Evolutionary conservation across 2,888 invertebrate species (phyloP).

Genomic region (Coenonympha arcania): DNA sequence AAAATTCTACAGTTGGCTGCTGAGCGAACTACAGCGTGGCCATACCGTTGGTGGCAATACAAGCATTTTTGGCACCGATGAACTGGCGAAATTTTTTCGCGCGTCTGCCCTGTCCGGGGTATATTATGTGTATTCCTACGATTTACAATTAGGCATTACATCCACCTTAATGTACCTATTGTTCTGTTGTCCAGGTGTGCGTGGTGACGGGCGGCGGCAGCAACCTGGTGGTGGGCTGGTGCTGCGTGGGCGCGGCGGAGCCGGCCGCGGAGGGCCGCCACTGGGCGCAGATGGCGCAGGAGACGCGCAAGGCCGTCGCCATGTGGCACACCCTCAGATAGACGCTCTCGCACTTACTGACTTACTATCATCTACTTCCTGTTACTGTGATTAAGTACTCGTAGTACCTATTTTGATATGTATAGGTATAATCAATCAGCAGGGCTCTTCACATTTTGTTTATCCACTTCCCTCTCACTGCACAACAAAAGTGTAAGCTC

Average conservation of each 20-base stretch:
- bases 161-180: too few species aligned
- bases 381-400: background rate
- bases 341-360: slow-evolving; percentile 35
- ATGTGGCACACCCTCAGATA: slow-evolving; percentile 92
- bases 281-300: slow-evolving; percentile 91
- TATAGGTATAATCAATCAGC: background rate
- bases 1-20: too few species aligned
- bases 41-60: too few species aligned
- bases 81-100: too few species aligned
- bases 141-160: too few species aligned
- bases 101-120: too few species aligned
- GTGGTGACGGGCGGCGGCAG: slow-evolving; percentile 62
- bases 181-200: slow-evolving; percentile 65
- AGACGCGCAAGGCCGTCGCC: slow-evolving; percentile 88
- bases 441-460: background rate
- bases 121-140: too few species aligned
- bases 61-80: too few species aligned
- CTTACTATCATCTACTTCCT: background rate
- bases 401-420: background rate
- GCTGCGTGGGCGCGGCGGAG: slow-evolving; percentile 81
- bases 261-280: slow-evolving; percentile 83
- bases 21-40: too few species aligned
- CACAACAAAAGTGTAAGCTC: too few species aligned
- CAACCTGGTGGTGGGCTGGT: slow-evolving; percentile 77
- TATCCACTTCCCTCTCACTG: too few species aligned